Evolutionary conservation across 2,113 vertebrate genomes (phyloP), one percentile per base, ranked within the genome.

Genomic region (Sminthopsis crassicaudata): DNA sequence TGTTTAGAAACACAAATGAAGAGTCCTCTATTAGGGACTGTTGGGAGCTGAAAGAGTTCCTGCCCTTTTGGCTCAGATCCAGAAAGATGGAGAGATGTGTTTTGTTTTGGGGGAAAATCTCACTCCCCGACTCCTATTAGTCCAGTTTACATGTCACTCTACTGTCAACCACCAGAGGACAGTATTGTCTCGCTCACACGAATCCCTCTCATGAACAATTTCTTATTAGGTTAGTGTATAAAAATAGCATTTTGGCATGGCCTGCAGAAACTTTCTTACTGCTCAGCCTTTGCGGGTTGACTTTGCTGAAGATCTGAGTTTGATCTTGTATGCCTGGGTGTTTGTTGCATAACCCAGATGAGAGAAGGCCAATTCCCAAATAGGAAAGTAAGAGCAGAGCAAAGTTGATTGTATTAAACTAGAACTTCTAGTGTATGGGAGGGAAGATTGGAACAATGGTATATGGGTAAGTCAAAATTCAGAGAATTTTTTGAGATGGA

Each of bases 141-240:
- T 84, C 16, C 19, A 14, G 12, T 8, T 11, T 14, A 42, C 5
- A 2, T 9, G 26, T 48, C 30, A 6, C 90, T 30, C 36, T 93
- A 42, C 24, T 1, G 0, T 36, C 0, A 54, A 46, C 96, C 97
- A 24, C 97, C 90, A 93, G 97, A 55, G 95, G 97, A 97, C 97
- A 91, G 67, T 96, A 91, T 91, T 57, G 90, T 23, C 57, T 24
- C 1, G 11, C 55, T 52, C 16, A 22, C 76, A 36, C 14, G 3
- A 54, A 46, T 55, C 26, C 0, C 48, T 48, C 24, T 0, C 0
- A 42, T 84, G 8, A 84, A 42, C 25, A 1, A 14, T 14, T 36
- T 8, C 19, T 23, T 30, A 7, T 30, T 42, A 12, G 11, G 25
- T 30, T 91, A 24, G 1, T 76, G 16, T 6, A 19, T 52, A n/a